Percentiles rank a stretch among this genome's conserved stretches.
phyloP scores from a whole-genome alignment of 2,113 vertebrate genomes.

The Atherinomorus stipes region DNA sequence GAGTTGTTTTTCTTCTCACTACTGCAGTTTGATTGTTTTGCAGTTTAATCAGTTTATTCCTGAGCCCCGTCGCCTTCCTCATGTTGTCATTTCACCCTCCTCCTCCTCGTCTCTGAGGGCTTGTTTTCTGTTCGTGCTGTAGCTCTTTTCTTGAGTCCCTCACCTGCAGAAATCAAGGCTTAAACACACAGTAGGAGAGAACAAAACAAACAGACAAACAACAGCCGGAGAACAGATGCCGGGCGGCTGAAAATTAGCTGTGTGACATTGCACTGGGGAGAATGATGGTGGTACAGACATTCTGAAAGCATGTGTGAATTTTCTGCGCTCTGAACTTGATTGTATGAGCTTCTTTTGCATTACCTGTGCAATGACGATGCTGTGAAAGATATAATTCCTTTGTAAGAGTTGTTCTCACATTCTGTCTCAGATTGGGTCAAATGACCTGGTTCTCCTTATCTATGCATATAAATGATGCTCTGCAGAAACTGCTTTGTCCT shows the following conservation, averaged over 20 bases:
- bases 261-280: too few species aligned
- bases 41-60: conserved; percentile 69
- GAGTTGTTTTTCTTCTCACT: conserved; percentile 29
- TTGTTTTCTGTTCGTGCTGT: conserved; percentile 69
- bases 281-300: too few species aligned
- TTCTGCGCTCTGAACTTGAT: too few species aligned
- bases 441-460: too few species aligned
- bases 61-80: conserved; percentile 36
- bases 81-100: conserved; percentile 61
- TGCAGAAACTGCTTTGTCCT: too few species aligned
- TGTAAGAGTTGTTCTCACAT: too few species aligned
- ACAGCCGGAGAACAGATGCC: conserved; percentile 60
- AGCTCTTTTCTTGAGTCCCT: conserved; percentile 63
- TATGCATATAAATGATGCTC: too few species aligned
- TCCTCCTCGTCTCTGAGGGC: conserved; percentile 60
- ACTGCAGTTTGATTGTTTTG: conserved; percentile 63
- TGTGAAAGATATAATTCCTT: too few species aligned
- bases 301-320: too few species aligned
- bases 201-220: conserved; percentile 66
- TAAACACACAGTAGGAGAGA: conserved; percentile 56
- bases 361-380: too few species aligned
- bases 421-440: too few species aligned
- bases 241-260: conserved; percentile 20
- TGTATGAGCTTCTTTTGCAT: too few species aligned
- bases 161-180: conserved; percentile 48